These are phyloP conservation scores for Turritopsis dohrnii DNA, from an alignment of 30 jellyfish, hydroid and myxozoan species.

Conservation along the genomic window DNA sequence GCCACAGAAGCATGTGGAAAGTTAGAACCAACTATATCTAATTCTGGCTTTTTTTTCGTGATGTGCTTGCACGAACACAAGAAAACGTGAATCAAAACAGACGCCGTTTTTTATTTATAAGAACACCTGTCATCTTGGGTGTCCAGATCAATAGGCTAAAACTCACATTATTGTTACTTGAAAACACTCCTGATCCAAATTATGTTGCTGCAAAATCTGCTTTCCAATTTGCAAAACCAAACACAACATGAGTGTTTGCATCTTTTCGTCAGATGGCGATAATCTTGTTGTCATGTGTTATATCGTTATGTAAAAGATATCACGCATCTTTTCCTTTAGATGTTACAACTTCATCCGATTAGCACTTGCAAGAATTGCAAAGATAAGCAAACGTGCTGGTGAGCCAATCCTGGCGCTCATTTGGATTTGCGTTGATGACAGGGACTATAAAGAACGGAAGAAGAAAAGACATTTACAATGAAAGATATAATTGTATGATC, in stretches of 20 bases:
- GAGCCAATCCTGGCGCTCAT: neutral
- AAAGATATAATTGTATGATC: too few species aligned
- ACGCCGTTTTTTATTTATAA: neutral
- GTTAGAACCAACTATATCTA: neutral
- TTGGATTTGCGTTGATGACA: too few species aligned
- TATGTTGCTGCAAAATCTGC: neutral
- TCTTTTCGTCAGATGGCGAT: too few species aligned
- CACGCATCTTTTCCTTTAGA: neutral
- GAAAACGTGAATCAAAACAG: neutral
- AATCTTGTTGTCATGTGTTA: too few species aligned
- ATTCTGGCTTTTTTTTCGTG: neutral
- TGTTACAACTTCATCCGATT: neutral
- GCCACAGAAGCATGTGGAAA: constrained; percentile 16
- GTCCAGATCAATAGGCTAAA: neutral
- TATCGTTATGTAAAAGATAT: too few species aligned
- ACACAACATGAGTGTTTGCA: neutral
- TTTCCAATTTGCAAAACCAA: neutral
- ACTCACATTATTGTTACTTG: neutral
- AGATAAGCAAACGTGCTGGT: neutral
- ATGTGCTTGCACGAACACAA: neutral
- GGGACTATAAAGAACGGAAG: too few species aligned
- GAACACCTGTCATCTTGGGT: neutral
- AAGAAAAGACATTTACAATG: too few species aligned
- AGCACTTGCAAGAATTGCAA: neutral
- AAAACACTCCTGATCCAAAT: neutral